Conservation (phyloP, 2,888 invertebrate genomes). For the Morinoia aosen region DNA sequence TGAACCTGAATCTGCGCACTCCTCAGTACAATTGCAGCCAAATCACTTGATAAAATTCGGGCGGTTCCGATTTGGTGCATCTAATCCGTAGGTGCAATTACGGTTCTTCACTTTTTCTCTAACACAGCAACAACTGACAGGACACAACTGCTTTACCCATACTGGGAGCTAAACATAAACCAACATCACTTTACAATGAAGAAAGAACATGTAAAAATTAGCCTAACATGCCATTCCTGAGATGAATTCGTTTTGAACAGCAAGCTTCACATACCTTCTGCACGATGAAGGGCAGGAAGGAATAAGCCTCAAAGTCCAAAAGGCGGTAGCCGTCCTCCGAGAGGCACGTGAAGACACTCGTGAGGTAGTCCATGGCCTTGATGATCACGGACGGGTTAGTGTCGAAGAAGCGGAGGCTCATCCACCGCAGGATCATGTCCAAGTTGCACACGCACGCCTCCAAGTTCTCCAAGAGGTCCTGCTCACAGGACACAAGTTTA, state of each 20-base stretch:
- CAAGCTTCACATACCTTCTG: conserved; percentile 79
- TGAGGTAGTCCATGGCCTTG: conserved; percentile 93
- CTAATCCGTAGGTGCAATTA: too few species aligned
- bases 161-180: too few species aligned
- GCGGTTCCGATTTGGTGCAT: too few species aligned
- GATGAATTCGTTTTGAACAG: not conserved
- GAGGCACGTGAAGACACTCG: conserved; percentile 84
- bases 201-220: too few species aligned
- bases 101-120: too few species aligned
- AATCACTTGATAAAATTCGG: too few species aligned
- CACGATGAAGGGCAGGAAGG: conserved; percentile 95
- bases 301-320: conserved; percentile 90
- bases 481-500: conserved; percentile 63
- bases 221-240: too few species aligned
- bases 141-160: too few species aligned
- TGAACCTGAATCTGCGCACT: too few species aligned
- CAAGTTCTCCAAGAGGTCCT: conserved; percentile 83
- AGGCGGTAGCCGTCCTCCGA: conserved; percentile 87
- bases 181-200: too few species aligned
- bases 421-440: conserved; percentile 96
- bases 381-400: conserved; percentile 97
- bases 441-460: conserved; percentile 89
- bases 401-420: conserved; percentile 96
- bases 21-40: too few species aligned
- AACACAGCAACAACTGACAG: too few species aligned